Conservation (phyloP, 1,140 invertebrate species). For the Drosophila ambigua region DNA sequence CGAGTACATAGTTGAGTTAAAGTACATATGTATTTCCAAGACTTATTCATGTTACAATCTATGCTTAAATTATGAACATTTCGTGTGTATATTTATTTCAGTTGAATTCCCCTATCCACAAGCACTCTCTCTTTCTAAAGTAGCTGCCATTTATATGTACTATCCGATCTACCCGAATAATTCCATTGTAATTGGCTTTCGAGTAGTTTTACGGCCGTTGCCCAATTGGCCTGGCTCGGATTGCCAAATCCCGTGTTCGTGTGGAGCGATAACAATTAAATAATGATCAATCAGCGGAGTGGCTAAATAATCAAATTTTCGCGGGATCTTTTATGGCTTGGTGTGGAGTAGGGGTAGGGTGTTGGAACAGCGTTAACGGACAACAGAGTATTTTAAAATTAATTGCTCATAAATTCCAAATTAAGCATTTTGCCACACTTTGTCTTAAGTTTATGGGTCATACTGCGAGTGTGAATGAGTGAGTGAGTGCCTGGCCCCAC, state of each 20-base stretch:
- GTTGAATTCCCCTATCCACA: neutral
- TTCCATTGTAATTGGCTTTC: conserved; percentile 35
- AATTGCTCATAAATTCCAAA: conserved; percentile 82
- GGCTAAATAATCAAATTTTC: conserved; percentile 62
- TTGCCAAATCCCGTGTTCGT: conserved; percentile 28
- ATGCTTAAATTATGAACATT: neutral
- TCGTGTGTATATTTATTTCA: conserved; percentile 1
- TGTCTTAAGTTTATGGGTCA: conserved; percentile 71
- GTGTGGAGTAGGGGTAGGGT: neutral
- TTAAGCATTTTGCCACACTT: conserved; percentile 81
- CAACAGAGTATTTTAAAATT: conserved; percentile 71
- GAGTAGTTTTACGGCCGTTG: conserved; percentile 23
- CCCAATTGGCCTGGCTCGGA: conserved; percentile 8
- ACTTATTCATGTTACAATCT: too few species aligned
- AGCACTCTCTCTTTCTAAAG: too few species aligned
- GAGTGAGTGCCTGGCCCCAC: conserved; percentile 23
- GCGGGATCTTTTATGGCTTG: conserved; percentile 49
- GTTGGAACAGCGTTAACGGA: conserved; percentile 19
- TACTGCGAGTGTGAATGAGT: conserved; percentile 48
- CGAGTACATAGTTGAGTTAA: too few species aligned
- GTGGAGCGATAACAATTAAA: conserved; percentile 49
- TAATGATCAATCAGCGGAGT: conserved; percentile 66
- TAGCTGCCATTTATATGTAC: conserved; percentile 7
- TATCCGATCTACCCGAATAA: neutral
- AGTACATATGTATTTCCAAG: too few species aligned